Conservation (phyloP, 2,113 vertebrate species). For the Lepidothrix coronata region DNA sequence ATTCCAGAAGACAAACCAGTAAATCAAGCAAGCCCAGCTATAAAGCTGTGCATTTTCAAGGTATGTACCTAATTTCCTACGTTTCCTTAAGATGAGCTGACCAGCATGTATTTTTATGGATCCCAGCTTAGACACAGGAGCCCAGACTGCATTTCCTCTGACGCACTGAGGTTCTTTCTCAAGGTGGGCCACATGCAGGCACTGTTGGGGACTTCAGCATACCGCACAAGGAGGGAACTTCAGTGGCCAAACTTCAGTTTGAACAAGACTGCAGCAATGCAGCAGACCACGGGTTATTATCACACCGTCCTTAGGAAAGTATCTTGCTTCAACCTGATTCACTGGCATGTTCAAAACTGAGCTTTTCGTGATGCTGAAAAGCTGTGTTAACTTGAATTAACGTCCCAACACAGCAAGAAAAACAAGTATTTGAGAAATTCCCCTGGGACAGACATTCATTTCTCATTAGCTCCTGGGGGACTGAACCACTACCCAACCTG, state of each 20-base stretch:
- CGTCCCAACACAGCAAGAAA: neutral
- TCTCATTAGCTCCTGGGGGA: neutral
- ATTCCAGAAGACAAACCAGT: neutral
- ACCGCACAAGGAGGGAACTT: neutral
- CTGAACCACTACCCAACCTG: neutral
- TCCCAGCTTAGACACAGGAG: neutral
- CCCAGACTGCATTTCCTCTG: neutral
- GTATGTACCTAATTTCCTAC: neutral
- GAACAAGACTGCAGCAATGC: neutral
- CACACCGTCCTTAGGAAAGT: neutral
- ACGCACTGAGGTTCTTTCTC: neutral
- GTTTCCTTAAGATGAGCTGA: neutral
- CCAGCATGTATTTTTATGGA: neutral
- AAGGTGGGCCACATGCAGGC: neutral
- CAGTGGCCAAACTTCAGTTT: neutral
- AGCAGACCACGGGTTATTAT: neutral
- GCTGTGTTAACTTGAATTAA: neutral
- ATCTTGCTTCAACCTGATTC: neutral
- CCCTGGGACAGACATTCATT: neutral
- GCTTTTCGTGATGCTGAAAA: neutral
- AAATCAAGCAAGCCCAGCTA: neutral
- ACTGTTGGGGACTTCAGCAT: fast-evolving
- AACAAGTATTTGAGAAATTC: neutral
- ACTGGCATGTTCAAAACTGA: neutral
- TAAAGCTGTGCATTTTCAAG: neutral